Evolutionary conservation across 2,888 invertebrate genomes (phyloP).

Genomic region (Sabatieria punctata): DNA sequence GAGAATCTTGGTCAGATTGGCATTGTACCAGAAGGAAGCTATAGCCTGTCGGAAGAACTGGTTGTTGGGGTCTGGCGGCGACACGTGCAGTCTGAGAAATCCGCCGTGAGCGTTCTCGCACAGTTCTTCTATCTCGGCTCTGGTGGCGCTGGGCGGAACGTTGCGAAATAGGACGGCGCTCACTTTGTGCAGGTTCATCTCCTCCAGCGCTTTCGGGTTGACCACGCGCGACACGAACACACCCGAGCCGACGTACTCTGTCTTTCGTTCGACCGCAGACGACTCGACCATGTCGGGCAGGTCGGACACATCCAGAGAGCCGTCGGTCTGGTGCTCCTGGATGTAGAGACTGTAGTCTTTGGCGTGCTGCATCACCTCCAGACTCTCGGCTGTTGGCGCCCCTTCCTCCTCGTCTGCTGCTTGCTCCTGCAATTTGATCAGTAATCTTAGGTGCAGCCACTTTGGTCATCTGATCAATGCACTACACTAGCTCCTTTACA

Average conservation of each 20-base stretch:
- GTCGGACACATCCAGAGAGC: not conserved
- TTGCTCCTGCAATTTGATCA: no score
- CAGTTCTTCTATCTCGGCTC: conserved; percentile 8
- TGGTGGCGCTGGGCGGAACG: conserved; percentile 7
- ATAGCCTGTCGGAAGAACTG: conserved; percentile 5
- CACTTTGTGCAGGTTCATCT: conserved; percentile 7
- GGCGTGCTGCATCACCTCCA: conserved; percentile 12
- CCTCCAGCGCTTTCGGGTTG: conserved; percentile 4
- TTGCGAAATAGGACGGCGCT: conserved; percentile 7
- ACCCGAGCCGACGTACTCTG: not conserved
- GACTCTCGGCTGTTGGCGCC: not conserved
- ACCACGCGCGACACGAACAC: conserved; percentile 5
- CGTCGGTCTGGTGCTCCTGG: not conserved
- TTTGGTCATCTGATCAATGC: no score
- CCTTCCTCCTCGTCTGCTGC: not conserved
- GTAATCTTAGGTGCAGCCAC: no score
- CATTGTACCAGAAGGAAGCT: conserved; percentile 10
- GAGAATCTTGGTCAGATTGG: conserved; percentile 9
- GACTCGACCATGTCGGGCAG: conserved; percentile 4
- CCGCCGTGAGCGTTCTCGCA: conserved; percentile 10
- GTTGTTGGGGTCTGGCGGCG: conserved; percentile 5
- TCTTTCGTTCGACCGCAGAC: not conserved
- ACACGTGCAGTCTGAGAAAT: conserved; percentile 7
- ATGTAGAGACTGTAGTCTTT: conserved; percentile 10
- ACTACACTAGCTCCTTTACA: no score